phyloP scores from a whole-genome alignment of 1,140 invertebrate species.

The Zaprionus inermis region DNA sequence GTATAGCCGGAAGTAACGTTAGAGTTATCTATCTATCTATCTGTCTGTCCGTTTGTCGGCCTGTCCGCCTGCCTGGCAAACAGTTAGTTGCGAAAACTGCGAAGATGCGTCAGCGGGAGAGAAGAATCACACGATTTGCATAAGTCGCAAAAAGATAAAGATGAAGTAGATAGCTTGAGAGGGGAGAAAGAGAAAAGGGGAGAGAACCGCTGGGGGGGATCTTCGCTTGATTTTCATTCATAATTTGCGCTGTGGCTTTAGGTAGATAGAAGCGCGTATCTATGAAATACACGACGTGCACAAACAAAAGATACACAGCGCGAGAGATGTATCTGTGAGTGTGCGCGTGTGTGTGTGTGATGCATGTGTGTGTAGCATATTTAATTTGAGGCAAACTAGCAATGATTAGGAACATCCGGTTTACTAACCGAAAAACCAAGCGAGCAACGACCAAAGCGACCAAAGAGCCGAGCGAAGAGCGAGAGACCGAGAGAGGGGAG shows the following conservation, averaged over 20 bases:
- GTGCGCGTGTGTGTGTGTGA: constrained; percentile 12
- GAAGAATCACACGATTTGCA: constrained; percentile 30
- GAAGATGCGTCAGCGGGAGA: constrained; percentile 43
- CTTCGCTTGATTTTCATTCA: constrained; percentile 53
- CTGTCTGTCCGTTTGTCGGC: neutral
- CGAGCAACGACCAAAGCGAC: constrained; percentile 40
- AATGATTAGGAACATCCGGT: constrained; percentile 84
- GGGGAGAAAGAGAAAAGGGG: neutral
- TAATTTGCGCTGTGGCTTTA: constrained; percentile 50
- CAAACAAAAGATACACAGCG: constrained; percentile 70
- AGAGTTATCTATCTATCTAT: constrained; percentile 31
- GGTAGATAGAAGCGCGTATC: constrained; percentile 19
- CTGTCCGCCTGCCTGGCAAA: constrained; percentile 8
- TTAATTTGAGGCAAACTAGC: constrained; percentile 84
- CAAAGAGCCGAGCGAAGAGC: neutral
- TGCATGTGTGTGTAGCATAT: constrained; percentile 65
- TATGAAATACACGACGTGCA: constrained; percentile 64
- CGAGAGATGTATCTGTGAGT: neutral
- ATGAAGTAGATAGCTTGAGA: constrained; percentile 15
- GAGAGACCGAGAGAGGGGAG: too few relatives aligned
- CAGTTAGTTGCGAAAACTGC: constrained; percentile 27
- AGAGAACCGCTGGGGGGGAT: neutral
- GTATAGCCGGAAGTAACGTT: constrained; percentile 37
- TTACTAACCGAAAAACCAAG: constrained; percentile 83
- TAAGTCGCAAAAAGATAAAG: neutral